Base-by-base conservation (phyloP, 1,140 invertebrate species). In the Caenorhabditis inopinata region DNA sequence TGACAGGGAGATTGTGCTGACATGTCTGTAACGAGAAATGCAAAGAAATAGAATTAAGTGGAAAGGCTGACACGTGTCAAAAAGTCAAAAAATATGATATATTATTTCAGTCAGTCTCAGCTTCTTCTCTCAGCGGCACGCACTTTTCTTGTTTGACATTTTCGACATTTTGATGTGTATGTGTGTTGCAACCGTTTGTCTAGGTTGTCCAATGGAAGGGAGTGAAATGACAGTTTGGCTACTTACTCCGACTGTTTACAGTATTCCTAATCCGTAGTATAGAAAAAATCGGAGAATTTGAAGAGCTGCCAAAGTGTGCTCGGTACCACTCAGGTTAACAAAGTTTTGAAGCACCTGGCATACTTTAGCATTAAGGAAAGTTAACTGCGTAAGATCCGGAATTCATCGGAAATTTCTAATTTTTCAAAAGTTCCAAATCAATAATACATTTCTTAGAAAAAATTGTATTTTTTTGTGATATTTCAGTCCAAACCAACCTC, bases 141-240 rank as follows among this genome's bases (percentile, higher is more conserved):
- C 32, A 42, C 38, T 42, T 42, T 42, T 68, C 58, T 68, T 68
- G 58, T 68, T 68, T 68, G 58, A 68, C 58, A 68, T 68, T 68
- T 68, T 68, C 58, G 58, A 68, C 58, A 68, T 68, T 68, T 68
- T 68, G 58, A 68, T 68, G 25, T 68, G 58, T 68, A 18, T 68
- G 12, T 68, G 58, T 68, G 32, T 58, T 25, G 29, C 49, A n/a
- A n/a, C n/a, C n/a, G n/a, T 25, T 2, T 48, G 47, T 48, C 47
- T 48, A 12, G n/a, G 58, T 68, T 68, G 58, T 68, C 58, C 58
- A 68, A 38, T 42, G 32, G n/a, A 42, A 42, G 23, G 12, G 32
- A 68, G n/a, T n/a, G 11, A 32, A 68, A 68, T 38, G 58, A 68
- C 58, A 68, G 58, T 68, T 68, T 38, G 23, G 32, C 58, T 68